Conservation (phyloP, 2,888 invertebrate genomes). For the Palloptera scutellata region DNA sequence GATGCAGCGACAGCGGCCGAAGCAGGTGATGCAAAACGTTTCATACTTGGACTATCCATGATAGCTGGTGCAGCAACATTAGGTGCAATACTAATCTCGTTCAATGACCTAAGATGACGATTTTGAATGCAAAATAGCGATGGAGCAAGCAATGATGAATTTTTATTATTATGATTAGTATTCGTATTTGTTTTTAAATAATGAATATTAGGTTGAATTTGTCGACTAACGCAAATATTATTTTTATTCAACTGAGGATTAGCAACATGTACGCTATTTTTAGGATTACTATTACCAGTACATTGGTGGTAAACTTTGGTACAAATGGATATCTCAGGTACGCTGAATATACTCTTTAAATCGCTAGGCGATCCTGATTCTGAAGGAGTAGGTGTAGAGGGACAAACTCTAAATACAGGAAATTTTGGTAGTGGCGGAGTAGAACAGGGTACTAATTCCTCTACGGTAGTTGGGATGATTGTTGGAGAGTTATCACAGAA, state of each 20-base stretch:
- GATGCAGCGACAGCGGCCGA: conserved; percentile 39
- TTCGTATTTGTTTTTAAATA: conserved; percentile 28
- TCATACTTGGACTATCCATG: conserved; percentile 44
- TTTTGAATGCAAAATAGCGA: conserved; percentile 54
- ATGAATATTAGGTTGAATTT: background rate
- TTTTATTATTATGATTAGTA: conserved; percentile 56
- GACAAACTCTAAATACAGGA: conserved; percentile 55
- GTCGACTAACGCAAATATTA: conserved; percentile 17
- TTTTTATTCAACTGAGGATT: conserved; percentile 11
- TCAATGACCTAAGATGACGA: conserved; percentile 54
- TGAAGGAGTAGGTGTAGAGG: conserved; percentile 59
- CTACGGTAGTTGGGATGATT: background rate
- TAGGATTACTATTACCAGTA: background rate
- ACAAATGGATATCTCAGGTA: background rate
- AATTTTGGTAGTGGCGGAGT: conserved; percentile 34
- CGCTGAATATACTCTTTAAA: conserved; percentile 32
- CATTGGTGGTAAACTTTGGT: too few relatives aligned
- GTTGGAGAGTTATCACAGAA: conserved; percentile 32
- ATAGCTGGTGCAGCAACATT: conserved; percentile 43
- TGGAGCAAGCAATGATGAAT: conserved; percentile 63
- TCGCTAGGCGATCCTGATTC: conserved; percentile 45
- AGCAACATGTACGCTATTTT: conserved; percentile 9
- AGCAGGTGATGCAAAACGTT: conserved; percentile 51
- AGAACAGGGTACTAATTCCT: too few relatives aligned
- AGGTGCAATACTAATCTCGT: conserved; percentile 49